Base-by-base conservation (phyloP, 2,113 vertebrate genomes). In the Theristicus caerulescens region DNA sequence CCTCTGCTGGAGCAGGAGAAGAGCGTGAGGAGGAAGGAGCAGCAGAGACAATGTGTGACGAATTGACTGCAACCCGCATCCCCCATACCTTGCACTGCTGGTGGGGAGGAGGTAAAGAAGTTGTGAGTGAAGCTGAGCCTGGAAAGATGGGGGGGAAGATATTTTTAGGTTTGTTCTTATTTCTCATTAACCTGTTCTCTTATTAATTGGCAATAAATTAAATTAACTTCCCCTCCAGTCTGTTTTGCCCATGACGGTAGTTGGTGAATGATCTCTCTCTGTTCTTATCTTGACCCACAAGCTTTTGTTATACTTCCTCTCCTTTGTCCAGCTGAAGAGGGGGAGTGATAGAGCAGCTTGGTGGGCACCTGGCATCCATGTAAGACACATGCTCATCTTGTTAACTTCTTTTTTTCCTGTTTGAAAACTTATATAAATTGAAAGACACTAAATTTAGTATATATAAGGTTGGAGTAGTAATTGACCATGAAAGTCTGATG, bases 251-350 rank as follows among this genome's bases (percentile, higher is more conserved):
- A 2, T 87, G 31, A 54, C 4, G 3, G 27, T 72, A 44, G 54
- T 15, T n/a, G 11, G 27, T 62, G 13, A 58, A 5, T 17, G 44
- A 88, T 49, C 24, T 49, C 24, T 84, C 31, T 5, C 9, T 47
- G 31, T 62, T 2, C 1, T 61, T 36, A 36, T 61, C n/a, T 24
- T 1, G 4, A 61, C n/a, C 15, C 24, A 61, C 2, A 1, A 36
- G 17, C 8, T 66, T 71, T 64, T 2, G 1, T 4, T 71, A 3
- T 52, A 25, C 57, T 71, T 80, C 71, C 47, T 80, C 34, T 67
- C 34, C 51, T 3, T 2, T 72, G 40, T 26, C 21, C 22, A 61
- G 29, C 0, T 61, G 61, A 93, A 11, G 5, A 46, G 12, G 7
- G 31, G 13, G 13, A 49, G 6, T 6, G 7, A 54, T 24, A 42